phyloP scores from a whole-genome alignment of 2,888 invertebrate species.

The Chaetogeoica ovagalla region DNA sequence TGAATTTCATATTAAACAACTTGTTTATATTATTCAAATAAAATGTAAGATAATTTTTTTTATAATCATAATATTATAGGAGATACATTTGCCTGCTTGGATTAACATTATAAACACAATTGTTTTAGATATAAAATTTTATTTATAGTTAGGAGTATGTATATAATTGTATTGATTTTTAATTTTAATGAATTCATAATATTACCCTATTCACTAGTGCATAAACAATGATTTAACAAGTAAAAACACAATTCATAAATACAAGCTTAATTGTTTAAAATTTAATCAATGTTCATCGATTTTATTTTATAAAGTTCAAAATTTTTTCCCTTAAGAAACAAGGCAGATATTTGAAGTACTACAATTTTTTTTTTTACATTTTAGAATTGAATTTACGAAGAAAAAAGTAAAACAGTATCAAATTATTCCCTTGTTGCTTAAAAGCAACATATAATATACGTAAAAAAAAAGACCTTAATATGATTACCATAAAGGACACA shows the following conservation, averaged over 20 bases:
- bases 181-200: not conserved
- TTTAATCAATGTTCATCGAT: not conserved
- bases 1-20: too few species aligned
- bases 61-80: too few species aligned
- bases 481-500: conserved; percentile 1
- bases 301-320: not conserved
- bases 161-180: not conserved
- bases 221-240: not conserved
- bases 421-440: not conserved
- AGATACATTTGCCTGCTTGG: too few species aligned
- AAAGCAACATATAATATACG: not conserved
- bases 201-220: not conserved
- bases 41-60: too few species aligned
- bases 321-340: not conserved
- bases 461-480: conserved; percentile 9
- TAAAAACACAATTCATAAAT: conserved; percentile 16
- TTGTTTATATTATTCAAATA: too few species aligned
- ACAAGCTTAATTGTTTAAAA: conserved; percentile 1
- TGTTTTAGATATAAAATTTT: not conserved
- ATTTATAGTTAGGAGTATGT: not conserved
- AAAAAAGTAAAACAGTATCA: not conserved
- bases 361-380: not conserved
- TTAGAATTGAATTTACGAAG: not conserved
- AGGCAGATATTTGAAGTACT: not conserved
- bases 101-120: too few species aligned